These are phyloP conservation scores for Drosophila sordidula DNA, from an alignment of 2,888 invertebrate genomes.

Conservation along the genomic window DNA sequence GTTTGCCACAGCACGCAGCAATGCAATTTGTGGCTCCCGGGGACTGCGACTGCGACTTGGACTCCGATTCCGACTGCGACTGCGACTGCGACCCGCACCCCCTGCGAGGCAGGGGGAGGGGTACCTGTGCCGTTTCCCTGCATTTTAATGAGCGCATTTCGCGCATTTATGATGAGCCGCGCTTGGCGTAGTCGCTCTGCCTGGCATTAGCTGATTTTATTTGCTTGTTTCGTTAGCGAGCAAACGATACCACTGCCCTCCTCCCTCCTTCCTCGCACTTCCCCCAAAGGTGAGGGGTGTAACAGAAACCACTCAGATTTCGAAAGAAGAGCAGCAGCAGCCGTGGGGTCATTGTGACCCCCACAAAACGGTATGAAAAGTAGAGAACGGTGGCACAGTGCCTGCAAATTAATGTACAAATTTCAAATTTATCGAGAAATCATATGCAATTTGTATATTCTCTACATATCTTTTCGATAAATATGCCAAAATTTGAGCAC, in stretches of 20 bases:
- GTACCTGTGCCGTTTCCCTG: conserved; percentile 56
- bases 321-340: conserved; percentile 51
- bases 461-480: conserved; percentile 7
- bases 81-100: conserved; percentile 20
- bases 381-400: not conserved
- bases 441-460: conserved; percentile 8
- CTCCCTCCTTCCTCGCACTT: not conserved
- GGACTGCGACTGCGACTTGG: conserved; percentile 18
- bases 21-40: conserved; percentile 72
- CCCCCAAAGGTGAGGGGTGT: conserved; percentile 16
- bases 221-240: conserved; percentile 76
- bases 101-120: not conserved
- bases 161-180: conserved; percentile 74
- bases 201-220: conserved; percentile 73
- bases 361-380: conserved; percentile 10
- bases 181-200: conserved; percentile 19
- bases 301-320: conserved; percentile 65
- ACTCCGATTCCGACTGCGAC: conserved; percentile 8
- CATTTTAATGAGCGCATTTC: conserved; percentile 80
- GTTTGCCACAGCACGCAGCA: conserved; percentile 73
- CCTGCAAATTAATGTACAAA: conserved; percentile 2
- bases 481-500: conserved; percentile 26
- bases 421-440: conserved; percentile 36
- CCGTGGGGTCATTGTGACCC: conserved; percentile 49
- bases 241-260: conserved; percentile 48